phyloP scores from a whole-genome alignment of 2,113 vertebrate genomes.

The Scortum barcoo region DNA sequence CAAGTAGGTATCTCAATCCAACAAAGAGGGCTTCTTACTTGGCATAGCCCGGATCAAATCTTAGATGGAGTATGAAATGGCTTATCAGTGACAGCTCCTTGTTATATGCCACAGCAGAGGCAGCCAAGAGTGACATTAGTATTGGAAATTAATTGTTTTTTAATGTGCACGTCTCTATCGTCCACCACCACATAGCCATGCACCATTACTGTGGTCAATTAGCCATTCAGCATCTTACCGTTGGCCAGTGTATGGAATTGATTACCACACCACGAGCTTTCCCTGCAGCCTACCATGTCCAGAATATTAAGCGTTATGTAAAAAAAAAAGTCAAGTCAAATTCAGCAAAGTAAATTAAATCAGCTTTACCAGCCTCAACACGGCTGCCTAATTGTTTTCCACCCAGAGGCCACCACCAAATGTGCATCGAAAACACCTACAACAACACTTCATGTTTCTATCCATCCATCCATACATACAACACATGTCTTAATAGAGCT shows the following conservation, averaged over 20 bases:
- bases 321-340: constrained; percentile 26
- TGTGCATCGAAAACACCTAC: constrained; percentile 30
- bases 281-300: constrained; percentile 64
- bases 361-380: constrained; percentile 56
- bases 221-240: constrained; percentile 78
- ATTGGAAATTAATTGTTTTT: constrained; percentile 86
- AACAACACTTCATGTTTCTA: constrained; percentile 8
- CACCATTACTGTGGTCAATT: constrained; percentile 85
- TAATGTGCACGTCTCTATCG: constrained; percentile 81
- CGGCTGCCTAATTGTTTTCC: constrained; percentile 46
- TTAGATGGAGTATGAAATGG: constrained; percentile 80
- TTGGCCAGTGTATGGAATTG: constrained; percentile 79
- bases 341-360: constrained; percentile 53
- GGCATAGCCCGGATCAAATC: constrained; percentile 60
- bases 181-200: constrained; percentile 76
- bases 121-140: constrained; percentile 81
- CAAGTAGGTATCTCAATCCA: constrained; percentile 13
- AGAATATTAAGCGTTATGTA: constrained; percentile 75
- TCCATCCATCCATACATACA: background rate
- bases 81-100: constrained; percentile 81
- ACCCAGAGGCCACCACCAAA: constrained; percentile 19
- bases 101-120: constrained; percentile 74
- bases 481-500: constrained; percentile 25
- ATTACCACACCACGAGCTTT: constrained; percentile 74
- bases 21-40: constrained; percentile 35